Conservation (phyloP, 1,140 invertebrate genomes). For the Eumeta japonica region DNA sequence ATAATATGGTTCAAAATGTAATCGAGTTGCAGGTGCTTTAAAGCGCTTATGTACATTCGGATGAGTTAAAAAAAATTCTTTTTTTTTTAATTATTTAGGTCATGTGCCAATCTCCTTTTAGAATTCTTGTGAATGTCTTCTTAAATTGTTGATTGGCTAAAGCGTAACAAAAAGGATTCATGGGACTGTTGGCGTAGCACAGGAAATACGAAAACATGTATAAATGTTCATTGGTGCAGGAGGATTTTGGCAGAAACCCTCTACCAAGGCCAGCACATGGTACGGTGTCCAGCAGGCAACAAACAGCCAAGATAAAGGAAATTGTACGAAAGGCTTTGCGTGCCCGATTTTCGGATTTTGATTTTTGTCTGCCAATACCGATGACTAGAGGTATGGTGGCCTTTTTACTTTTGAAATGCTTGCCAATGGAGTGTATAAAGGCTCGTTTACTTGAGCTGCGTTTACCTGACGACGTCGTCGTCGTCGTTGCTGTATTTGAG, state of each 20-base stretch:
- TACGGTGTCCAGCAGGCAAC: conserved; percentile 99
- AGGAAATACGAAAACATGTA: conserved; percentile 99
- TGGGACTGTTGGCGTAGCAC: conserved; percentile 97
- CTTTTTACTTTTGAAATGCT: conserved; percentile 76
- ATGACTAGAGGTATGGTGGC: conserved; percentile 63
- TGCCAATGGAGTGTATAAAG: conserved; percentile 80
- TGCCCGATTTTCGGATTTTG: conserved; percentile 96
- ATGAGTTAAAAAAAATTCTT: neutral
- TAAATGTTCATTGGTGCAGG: conserved; percentile 88
- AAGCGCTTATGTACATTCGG: neutral
- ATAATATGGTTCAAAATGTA: too few species aligned
- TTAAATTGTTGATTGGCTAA: conserved; percentile 99
- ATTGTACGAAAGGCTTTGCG: conserved; percentile 98
- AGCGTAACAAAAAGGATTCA: conserved; percentile 99
- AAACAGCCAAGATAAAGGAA: conserved; percentile 98
- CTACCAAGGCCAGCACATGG: conserved; percentile 92
- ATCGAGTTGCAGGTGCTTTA: too few species aligned
- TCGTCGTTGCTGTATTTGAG: conserved; percentile 37
- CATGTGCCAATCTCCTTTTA: conserved; percentile 89
- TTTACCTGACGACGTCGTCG: conserved; percentile 45
- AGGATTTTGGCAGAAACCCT: conserved; percentile 89
- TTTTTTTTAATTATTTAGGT: conserved; percentile 66
- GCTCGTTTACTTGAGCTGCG: conserved; percentile 66
- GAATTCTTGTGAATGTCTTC: conserved; percentile 93
- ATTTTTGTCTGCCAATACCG: conserved; percentile 80